Evolutionary conservation across 2,797 vertebrate genomes (phyloP), one percentile per base, ranked within the genome.

Genomic region (Sarcophilus harrisii): DNA sequence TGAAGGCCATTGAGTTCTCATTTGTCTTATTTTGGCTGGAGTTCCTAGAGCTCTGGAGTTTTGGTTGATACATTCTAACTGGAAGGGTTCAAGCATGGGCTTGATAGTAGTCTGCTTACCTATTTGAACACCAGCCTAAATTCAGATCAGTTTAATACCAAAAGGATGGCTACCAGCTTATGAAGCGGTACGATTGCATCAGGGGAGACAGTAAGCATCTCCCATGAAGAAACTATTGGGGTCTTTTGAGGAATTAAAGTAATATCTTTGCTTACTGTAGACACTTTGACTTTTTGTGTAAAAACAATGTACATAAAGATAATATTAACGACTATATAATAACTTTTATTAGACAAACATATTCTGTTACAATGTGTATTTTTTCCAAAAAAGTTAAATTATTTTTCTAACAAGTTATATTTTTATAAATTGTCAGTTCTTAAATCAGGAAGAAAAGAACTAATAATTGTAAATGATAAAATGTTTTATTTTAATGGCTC

Each of bases 171-270:
- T n/a, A 24, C 66, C 8, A 81, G n/a, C 8, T 81, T 73, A 16
- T 73, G 16, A 73, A 73, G 32, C n/a, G n/a, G 62, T 73, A 6
- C n/a, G 32, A 5, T 18, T 38, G 66, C 66, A 45, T 81, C 14
- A 81, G 66, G 62, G 14, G n/a, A 81, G 66, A 24, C 0, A 81
- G 66, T 0, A 2, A 45, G 18, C 21, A n/a, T 81, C 18, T 81
- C 18, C n/a, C 18, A 10, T 38, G 16, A 21, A 38, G n/a, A 24
- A 81, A 81, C 32, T 55, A 11, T 73, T 73, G 32, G 30, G 32
- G 90, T 94, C 55, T n/a, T 73, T 93, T 94, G 18, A 92, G 52
- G 90, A 95, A 90, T n/a, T 57, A 94, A 96, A 94, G 32, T 49
- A 93, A 14, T 96, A 28, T 95, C 32, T 92, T 58, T 95, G 93